phyloP scores from a whole-genome alignment of 2,888 invertebrate species.

The Spisula subtruncata region DNA sequence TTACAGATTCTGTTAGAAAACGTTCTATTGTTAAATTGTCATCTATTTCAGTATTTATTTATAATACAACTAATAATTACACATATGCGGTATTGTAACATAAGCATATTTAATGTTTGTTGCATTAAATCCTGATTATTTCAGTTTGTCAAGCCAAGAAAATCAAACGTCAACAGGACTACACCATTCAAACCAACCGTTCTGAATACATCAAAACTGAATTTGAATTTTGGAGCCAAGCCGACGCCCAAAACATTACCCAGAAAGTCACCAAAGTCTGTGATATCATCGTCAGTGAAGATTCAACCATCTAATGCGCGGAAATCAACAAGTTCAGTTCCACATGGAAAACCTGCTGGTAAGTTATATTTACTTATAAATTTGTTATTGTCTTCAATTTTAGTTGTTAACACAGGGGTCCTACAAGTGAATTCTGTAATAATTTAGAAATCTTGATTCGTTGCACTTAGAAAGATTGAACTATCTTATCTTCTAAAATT shows the following conservation, averaged over 20 bases:
- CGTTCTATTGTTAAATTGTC: no score
- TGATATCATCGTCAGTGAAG: slow-evolving; percentile 36
- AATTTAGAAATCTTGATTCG: background rate
- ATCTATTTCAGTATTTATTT: no score
- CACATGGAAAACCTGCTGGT: slow-evolving; percentile 31
- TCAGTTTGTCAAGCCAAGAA: slow-evolving; percentile 47
- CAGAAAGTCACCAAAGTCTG: slow-evolving; percentile 61
- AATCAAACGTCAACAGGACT: slow-evolving; percentile 67
- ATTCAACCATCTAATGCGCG: slow-evolving; percentile 16
- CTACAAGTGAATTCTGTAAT: no score
- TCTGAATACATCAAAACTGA: slow-evolving; percentile 77
- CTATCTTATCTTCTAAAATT: no score
- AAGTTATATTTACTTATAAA: background rate
- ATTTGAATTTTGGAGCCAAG: slow-evolving; percentile 77
- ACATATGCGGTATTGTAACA: background rate
- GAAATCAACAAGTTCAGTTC: slow-evolving; percentile 51
- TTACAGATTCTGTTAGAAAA: no score
- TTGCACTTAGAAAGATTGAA: no score
- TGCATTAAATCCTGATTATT: background rate
- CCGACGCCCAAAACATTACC: slow-evolving; percentile 69
- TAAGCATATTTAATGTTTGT: background rate
- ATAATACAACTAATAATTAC: no score
- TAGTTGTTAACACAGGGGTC: no score
- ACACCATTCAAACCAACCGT: slow-evolving; percentile 79
- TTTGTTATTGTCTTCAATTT: no score